Percentiles rank a stretch among this genome's conserved stretches.
Conservation (phyloP, 1,140 invertebrate species). For the Camponotus pennsylvanicus region DNA sequence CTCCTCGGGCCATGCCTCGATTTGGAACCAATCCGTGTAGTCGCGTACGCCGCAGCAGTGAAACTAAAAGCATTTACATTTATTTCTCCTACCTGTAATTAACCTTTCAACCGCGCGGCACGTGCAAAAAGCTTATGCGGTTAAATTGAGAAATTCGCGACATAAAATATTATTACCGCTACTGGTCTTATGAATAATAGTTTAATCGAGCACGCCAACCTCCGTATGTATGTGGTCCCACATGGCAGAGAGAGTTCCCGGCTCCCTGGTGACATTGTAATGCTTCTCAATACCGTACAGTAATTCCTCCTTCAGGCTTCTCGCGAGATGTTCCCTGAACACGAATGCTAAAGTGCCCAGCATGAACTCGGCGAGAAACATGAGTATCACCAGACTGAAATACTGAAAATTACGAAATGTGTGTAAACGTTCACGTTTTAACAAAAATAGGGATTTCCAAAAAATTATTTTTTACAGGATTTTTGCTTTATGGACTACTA, state of each 20-base stretch:
- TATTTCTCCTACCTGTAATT: not conserved
- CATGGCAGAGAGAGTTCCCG: slow-evolving; percentile 88
- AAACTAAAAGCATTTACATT: slow-evolving; percentile 86
- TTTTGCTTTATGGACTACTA: too few species aligned
- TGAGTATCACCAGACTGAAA: slow-evolving; percentile 92
- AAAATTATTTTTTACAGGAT: not conserved
- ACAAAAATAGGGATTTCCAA: not conserved
- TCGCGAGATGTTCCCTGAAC: slow-evolving; percentile 90
- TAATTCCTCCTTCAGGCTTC: slow-evolving; percentile 89
- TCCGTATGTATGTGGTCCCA: slow-evolving; percentile 92
- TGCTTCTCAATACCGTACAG: slow-evolving; percentile 90
- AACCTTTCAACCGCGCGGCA: not conserved
- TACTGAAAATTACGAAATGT: slow-evolving; percentile 88
- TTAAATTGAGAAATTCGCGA: not conserved
- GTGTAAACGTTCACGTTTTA: not conserved
- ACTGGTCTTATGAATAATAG: too few species aligned
- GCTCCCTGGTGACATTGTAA: slow-evolving; percentile 89
- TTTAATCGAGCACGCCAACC: slow-evolving; percentile 83
- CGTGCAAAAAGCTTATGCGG: not conserved
- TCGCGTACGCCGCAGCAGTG: slow-evolving; percentile 94
- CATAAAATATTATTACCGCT: not conserved
- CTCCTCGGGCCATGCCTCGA: slow-evolving; percentile 91
- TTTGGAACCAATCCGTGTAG: slow-evolving; percentile 94
- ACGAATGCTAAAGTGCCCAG: slow-evolving; percentile 92
- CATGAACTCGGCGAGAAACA: slow-evolving; percentile 93